These are phyloP conservation scores for Myiagra hebetior DNA, from an alignment of 2,113 vertebrate genomes.

Conservation along the genomic window DNA sequence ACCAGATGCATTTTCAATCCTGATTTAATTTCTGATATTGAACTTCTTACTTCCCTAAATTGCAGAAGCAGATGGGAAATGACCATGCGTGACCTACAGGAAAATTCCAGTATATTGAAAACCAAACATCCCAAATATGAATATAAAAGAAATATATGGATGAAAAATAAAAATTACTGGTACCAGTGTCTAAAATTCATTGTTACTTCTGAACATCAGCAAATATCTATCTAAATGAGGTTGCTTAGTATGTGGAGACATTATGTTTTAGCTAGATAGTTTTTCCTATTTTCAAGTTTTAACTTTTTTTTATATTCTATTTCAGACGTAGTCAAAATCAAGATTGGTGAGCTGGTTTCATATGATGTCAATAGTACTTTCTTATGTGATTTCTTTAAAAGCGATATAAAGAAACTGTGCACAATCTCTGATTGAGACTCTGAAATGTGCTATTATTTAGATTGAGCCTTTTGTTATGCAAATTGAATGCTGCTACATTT, in stretches of 20 bases:
- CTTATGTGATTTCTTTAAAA: background rate
- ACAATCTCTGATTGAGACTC: background rate
- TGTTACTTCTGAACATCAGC: background rate
- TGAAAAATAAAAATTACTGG: background rate
- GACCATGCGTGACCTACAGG: background rate
- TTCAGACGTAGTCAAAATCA: background rate
- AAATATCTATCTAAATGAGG: background rate
- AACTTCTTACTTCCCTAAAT: background rate
- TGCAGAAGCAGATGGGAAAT: background rate
- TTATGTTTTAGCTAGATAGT: background rate
- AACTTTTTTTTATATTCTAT: background rate
- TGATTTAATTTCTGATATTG: background rate
- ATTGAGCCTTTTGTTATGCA: background rate
- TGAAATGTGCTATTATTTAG: background rate
- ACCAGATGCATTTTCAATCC: background rate
- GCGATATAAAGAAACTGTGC: background rate
- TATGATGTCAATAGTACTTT: background rate
- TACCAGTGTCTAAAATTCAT: background rate
- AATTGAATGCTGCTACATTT: background rate
- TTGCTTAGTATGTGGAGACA: background rate
- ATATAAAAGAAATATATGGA: background rate
- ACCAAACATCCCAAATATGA: background rate
- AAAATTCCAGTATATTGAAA: background rate
- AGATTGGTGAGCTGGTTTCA: background rate
- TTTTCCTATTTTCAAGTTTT: background rate